Evolutionary conservation across 2,113 vertebrate species (phyloP).

Genomic region (Bos javanicus): DNA sequence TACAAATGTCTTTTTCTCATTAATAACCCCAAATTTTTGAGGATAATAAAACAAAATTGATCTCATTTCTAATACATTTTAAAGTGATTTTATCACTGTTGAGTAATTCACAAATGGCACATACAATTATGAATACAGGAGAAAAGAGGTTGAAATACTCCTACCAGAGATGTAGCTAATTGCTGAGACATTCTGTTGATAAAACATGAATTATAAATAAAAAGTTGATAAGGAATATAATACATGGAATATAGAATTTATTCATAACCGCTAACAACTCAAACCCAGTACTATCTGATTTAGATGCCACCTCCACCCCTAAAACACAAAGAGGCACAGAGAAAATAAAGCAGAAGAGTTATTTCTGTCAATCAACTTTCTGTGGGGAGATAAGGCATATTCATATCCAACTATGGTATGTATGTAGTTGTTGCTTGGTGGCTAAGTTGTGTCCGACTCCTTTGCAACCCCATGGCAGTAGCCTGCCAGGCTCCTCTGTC

Average conservation of each 20-base stretch:
- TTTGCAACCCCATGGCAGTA: background rate
- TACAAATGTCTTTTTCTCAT: background rate
- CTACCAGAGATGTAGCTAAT: background rate
- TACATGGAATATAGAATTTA: background rate
- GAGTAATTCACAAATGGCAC: background rate
- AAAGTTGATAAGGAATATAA: background rate
- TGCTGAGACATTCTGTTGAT: background rate
- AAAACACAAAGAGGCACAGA: background rate
- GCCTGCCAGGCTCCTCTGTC: background rate
- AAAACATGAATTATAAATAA: background rate
- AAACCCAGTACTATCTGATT: background rate
- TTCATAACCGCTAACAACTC: background rate
- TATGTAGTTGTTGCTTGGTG: background rate
- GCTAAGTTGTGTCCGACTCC: background rate
- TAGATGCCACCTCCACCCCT: background rate
- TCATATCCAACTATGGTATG: background rate
- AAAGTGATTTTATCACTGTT: background rate
- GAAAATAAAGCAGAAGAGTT: background rate
- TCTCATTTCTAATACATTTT: background rate
- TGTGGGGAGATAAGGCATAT: background rate
- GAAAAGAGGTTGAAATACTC: background rate
- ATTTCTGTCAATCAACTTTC: background rate
- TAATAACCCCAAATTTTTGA: background rate
- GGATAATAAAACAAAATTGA: background rate
- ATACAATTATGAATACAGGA: background rate